These are phyloP conservation scores for Aurelia sp. DNA, from an alignment of 30 jellyfish, hydroid and myxozoan species.

Conservation along the genomic window DNA sequence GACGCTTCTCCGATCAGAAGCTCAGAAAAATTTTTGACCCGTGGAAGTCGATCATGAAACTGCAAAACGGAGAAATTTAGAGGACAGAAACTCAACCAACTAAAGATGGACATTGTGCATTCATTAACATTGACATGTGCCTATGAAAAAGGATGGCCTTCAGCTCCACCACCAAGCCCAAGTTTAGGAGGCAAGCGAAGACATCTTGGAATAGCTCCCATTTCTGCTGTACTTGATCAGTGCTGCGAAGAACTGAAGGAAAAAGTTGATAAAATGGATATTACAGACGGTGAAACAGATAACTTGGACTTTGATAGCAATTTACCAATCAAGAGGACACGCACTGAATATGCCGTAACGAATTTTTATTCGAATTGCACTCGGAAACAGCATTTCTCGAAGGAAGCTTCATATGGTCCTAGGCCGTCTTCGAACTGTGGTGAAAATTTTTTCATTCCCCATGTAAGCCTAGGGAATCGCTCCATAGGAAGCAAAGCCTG, in stretches of 20 bases:
- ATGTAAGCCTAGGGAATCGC: conserved; percentile 11
- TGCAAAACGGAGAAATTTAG: too few relatives aligned
- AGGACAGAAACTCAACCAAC: too few relatives aligned
- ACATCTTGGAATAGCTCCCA: conserved; percentile 42
- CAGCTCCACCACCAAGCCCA: conserved; percentile 92
- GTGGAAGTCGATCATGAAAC: too few relatives aligned
- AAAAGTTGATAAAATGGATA: conserved; percentile 62
- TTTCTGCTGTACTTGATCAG: conserved; percentile 53
- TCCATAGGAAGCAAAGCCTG: conserved; percentile 63
- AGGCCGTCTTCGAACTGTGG: conserved; percentile 53
- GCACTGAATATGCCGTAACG: conserved; percentile 43
- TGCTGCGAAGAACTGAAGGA: conserved; percentile 80
- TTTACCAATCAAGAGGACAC: conserved; percentile 59
- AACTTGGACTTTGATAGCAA: conserved; percentile 10
- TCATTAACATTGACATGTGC: background rate
- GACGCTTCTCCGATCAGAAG: background rate
- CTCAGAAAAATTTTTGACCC: too few relatives aligned
- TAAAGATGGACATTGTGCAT: conserved; percentile 21
- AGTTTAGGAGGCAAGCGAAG: conserved; percentile 80
- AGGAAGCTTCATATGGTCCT: conserved; percentile 53
- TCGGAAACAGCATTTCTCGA: conserved; percentile 14
- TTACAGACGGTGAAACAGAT: conserved; percentile 19
- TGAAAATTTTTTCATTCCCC: conserved; percentile 5
- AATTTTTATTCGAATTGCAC: conserved; percentile 17
- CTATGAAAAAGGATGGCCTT: conserved; percentile 67